A percentile compares a stretch with the other conserved stretches of the same genome.
Evolutionary conservation across 2,888 invertebrate species (phyloP).

Genomic region (Autographa pulchrina): DNA sequence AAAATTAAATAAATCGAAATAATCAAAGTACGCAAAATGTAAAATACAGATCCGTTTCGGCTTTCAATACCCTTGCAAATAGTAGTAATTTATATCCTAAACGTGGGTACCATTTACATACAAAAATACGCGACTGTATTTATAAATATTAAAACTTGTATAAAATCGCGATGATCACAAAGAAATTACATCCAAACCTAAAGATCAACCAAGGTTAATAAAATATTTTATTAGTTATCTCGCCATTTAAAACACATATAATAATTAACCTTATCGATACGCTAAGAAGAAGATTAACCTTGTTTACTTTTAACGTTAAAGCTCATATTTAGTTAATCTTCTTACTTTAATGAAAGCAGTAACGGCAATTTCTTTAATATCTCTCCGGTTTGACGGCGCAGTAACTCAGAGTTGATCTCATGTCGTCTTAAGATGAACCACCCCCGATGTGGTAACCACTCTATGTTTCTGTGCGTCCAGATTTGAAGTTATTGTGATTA

Average conservation of each 20-base stretch:
- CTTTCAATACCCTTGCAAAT: no score
- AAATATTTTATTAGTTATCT: no score
- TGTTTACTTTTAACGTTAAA: background rate
- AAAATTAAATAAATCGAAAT: no score
- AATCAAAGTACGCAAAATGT: no score
- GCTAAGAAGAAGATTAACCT: no score
- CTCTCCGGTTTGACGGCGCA: slow-evolving; percentile 68
- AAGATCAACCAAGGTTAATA: background rate
- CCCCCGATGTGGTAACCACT: slow-evolving; percentile 67
- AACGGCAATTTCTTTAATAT: slow-evolving; percentile 75
- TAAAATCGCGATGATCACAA: no score
- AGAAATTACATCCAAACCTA: no score
- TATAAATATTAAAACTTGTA: no score
- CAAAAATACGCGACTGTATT: no score
- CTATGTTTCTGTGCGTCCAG: slow-evolving; percentile 69
- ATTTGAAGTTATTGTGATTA: slow-evolving; percentile 40
- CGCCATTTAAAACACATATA: background rate
- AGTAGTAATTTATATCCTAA: no score
- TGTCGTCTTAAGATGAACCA: slow-evolving; percentile 83
- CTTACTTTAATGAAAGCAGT: slow-evolving; percentile 41
- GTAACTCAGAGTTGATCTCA: slow-evolving; percentile 85
- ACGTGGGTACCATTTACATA: no score
- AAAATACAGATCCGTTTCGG: no score
- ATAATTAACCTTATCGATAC: background rate
- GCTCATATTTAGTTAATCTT: slow-evolving; percentile 24